These are phyloP conservation scores for Sapajus apella DNA, from an alignment of 2,113 vertebrate species.

Conservation along the genomic window DNA sequence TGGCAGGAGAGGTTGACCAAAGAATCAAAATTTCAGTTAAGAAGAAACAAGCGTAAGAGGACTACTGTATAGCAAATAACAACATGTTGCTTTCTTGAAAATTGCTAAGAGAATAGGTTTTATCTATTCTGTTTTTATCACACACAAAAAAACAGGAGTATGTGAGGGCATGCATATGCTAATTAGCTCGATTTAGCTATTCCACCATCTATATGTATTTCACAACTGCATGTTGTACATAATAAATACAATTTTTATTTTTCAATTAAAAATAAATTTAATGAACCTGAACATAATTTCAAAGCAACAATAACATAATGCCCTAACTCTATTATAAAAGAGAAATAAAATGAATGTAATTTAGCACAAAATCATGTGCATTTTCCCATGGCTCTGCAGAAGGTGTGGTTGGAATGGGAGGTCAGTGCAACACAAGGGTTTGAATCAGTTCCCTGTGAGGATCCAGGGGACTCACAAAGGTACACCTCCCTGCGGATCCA, in stretches of 20 bases:
- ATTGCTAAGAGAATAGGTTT: neutral
- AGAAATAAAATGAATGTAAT: too few relatives aligned
- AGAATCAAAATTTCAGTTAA: neutral
- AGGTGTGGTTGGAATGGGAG: neutral
- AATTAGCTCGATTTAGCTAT: neutral
- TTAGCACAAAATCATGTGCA: neutral
- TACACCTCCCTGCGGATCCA: neutral
- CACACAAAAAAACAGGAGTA: neutral
- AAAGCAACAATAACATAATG: too few relatives aligned
- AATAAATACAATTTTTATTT: neutral
- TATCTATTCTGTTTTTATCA: neutral
- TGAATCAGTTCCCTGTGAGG: neutral
- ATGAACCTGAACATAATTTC: neutral
- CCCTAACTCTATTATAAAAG: neutral
- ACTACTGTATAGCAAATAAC: neutral
- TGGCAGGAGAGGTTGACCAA: too few relatives aligned
- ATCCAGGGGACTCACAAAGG: rapidly evolving
- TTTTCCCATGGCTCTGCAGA: neutral
- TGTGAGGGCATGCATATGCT: neutral
- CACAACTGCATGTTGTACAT: neutral
- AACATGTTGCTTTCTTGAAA: neutral
- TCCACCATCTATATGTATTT: neutral
- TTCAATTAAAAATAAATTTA: neutral
- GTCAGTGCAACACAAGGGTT: too few relatives aligned
- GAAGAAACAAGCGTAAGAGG: neutral